These are phyloP conservation scores for Poecilobothrus nobilitatus DNA, from an alignment of 2,888 invertebrate species.

Conservation along the genomic window DNA sequence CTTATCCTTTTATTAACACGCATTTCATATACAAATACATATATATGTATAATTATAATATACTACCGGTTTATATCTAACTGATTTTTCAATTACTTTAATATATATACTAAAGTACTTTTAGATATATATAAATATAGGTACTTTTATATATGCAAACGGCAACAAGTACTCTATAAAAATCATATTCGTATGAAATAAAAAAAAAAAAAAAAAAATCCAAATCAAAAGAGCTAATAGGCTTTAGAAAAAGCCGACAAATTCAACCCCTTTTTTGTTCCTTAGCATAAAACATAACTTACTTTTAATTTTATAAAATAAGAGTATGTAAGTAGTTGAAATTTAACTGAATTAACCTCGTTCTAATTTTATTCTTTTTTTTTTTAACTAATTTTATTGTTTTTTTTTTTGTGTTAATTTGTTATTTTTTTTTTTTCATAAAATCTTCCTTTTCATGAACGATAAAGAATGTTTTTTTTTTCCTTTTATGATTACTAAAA, in stretches of 20 bases:
- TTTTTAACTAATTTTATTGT: neutral
- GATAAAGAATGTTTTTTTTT: neutral
- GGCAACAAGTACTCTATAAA: constrained; percentile 4
- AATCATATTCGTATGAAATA: no score
- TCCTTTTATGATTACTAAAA: neutral
- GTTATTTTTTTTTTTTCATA: neutral
- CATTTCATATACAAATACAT: no score
- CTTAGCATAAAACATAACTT: neutral
- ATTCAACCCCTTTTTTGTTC: neutral
- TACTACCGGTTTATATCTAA: neutral
- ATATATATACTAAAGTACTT: no score
- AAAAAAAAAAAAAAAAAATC: no score
- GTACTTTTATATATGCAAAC: neutral
- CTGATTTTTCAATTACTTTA: neutral
- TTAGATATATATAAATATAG: no score
- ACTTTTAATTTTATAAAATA: neutral
- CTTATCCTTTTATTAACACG: no score
- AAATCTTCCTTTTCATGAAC: neutral
- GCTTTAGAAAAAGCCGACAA: neutral
- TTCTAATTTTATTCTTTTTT: neutral
- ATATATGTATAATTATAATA: no score
- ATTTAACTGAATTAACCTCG: constrained; percentile 3
- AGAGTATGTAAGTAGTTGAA: neutral
- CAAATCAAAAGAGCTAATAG: neutral
- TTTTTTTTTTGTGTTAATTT: no score